phyloP scores from a whole-genome alignment of 37 sponge, comb jelly and placozoan genomes.

The Spongilla lacustris region DNA sequence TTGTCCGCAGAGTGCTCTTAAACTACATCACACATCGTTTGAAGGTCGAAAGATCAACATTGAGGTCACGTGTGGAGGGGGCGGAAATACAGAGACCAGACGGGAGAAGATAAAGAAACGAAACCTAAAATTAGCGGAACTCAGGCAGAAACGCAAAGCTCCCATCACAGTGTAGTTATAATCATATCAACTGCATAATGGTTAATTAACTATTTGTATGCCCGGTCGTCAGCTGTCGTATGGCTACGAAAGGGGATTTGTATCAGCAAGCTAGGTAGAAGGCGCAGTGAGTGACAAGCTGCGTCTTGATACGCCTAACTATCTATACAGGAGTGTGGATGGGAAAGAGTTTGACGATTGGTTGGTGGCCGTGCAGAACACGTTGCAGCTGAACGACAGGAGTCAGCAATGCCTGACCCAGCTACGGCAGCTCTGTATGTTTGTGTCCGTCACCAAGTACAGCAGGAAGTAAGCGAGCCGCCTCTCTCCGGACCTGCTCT shows the following conservation, averaged over 20 bases:
- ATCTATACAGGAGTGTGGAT: constrained; percentile 44
- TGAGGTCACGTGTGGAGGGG: constrained; percentile 95
- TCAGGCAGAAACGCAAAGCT: neutral
- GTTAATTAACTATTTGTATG: neutral
- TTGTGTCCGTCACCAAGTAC: constrained; percentile 69
- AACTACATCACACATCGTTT: constrained; percentile 75
- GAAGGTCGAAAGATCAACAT: constrained; percentile 79
- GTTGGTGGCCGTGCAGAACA: constrained; percentile 3
- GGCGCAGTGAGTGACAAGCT: neutral
- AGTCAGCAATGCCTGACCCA: constrained; percentile 51
- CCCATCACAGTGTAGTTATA: neutral
- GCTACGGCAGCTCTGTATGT: constrained; percentile 63
- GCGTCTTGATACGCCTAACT: neutral
- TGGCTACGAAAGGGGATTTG: neutral
- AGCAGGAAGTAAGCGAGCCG: constrained; percentile 45
- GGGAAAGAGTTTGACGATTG: constrained; percentile 67
- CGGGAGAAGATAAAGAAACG: constrained; percentile 71
- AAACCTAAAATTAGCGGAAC: constrained; percentile 47
- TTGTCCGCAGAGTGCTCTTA: constrained; percentile 82
- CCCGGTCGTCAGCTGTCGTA: neutral
- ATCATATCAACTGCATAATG: neutral
- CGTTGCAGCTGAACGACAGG: constrained; percentile 52
- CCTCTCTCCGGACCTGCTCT: neutral
- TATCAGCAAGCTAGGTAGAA: constrained; percentile 27
- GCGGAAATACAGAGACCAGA: constrained; percentile 76